Evolutionary conservation across 35 echinoderm and acorn worm genomes (phyloP), one percentile per base, ranked within the genome.

Genomic region (Apostichopus parvimensis): DNA sequence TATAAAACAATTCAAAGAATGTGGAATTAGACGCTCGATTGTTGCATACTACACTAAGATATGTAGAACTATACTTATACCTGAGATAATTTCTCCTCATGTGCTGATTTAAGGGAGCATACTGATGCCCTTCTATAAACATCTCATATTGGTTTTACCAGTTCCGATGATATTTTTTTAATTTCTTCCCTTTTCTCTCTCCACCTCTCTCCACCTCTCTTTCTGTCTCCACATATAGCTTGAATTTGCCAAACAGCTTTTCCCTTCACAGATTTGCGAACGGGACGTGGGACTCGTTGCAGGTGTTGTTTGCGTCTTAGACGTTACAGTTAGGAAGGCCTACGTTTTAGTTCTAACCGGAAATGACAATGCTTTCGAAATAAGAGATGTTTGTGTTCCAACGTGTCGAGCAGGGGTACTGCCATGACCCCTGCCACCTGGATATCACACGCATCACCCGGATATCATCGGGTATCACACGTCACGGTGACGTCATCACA

Each of bases 301-400:
- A 61, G 15, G 12, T 0, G 83, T 87, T 8, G 14, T 11, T 10
- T 87, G 83, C 22, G 22, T 9, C 0, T 26, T 66, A 22, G 83
- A 58, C 23, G 10, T 87, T 6, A 87, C 83, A 10, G 22, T 66
- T 6, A 87, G 83, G 83, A 87, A 61, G 55, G 83, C 83, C 55
- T 87, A 87, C 83, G 83, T 87, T 87, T 56, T 87, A 58, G 83
- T 87, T 26, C 25, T 87, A 26, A 87, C 83, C 9, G 83, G 57
- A 5, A 11, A 11, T 6, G 12, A 61, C 3, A 20, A 12, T 5
- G n/a, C 6, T 9, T 87, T 87, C 56, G 12, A 15, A 24, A 21
- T 87, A 6, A 45, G 54, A 10, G 83, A 87, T 45, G 22, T 87
- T 24, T 87, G 83, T 11, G 22, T 87, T 56, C 83, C 83, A 87